A percentile compares a stretch with the other conserved stretches of the same genome.
These are phyloP conservation scores for Megaceryle torquata DNA, from an alignment of 2,113 vertebrate genomes.

Conservation along the genomic window DNA sequence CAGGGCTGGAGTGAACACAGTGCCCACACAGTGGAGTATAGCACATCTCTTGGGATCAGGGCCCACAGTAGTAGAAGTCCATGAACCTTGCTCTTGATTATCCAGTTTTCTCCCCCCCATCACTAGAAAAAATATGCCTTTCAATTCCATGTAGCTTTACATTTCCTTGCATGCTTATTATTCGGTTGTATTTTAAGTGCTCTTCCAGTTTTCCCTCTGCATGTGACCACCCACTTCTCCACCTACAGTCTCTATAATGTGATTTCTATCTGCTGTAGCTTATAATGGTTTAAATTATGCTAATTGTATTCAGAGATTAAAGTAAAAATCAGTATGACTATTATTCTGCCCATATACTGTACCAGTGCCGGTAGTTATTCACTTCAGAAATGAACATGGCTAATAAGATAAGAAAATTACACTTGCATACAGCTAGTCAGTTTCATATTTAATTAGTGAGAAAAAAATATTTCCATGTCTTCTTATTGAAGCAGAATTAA, in stretches of 20 bases:
- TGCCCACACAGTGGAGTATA: neutral
- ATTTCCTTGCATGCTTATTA: slow-evolving; percentile 59
- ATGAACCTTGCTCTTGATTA: slow-evolving; percentile 25
- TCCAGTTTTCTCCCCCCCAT: neutral
- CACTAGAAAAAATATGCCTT: slow-evolving; percentile 24
- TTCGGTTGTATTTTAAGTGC: slow-evolving; percentile 72
- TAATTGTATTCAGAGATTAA: slow-evolving; percentile 77
- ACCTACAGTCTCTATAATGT: slow-evolving; percentile 77
- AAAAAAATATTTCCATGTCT: slow-evolving; percentile 46
- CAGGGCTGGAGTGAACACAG: neutral
- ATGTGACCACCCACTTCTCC: slow-evolving; percentile 77
- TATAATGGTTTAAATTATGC: slow-evolving; percentile 77
- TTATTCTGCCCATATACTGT: slow-evolving; percentile 69
- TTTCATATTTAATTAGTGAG: slow-evolving; percentile 68
- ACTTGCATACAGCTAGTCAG: slow-evolving; percentile 62
- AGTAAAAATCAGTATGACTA: slow-evolving; percentile 73
- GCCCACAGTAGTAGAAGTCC: neutral
- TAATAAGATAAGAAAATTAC: slow-evolving; percentile 78
- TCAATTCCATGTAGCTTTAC: slow-evolving; percentile 27
- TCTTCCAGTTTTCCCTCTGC: slow-evolving; percentile 65
- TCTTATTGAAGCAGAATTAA: slow-evolving; percentile 55
- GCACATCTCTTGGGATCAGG: neutral
- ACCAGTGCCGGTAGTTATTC: slow-evolving; percentile 68
- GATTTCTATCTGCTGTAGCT: slow-evolving; percentile 72
- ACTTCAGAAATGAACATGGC: slow-evolving; percentile 74